phyloP scores from a whole-genome alignment of 2,888 invertebrate species.

The Pachycephus smyrnensis region DNA sequence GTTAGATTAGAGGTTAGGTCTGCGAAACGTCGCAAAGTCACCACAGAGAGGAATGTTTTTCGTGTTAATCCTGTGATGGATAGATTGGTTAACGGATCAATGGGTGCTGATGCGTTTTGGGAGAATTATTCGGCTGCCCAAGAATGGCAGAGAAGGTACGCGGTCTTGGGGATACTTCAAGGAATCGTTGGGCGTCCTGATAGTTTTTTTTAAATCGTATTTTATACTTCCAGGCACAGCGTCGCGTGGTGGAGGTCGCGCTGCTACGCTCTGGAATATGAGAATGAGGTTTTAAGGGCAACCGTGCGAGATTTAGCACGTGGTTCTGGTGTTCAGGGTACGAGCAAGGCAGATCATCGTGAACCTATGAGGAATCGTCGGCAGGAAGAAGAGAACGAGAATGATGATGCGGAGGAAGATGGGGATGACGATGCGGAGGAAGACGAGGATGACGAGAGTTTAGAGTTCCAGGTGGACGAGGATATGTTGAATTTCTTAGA shows the following conservation, averaged over 20 bases:
- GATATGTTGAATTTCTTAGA: slow-evolving; percentile 75
- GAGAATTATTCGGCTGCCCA: slow-evolving; percentile 58
- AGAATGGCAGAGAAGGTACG: slow-evolving; percentile 60
- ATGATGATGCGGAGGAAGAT: slow-evolving; percentile 24
- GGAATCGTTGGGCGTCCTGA: no score
- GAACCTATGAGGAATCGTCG: background rate
- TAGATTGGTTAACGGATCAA: slow-evolving; percentile 32
- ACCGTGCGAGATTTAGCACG: slow-evolving; percentile 39
- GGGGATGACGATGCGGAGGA: slow-evolving; percentile 42
- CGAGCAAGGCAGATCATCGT: background rate
- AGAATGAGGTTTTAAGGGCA: slow-evolving; percentile 51
- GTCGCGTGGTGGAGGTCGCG: slow-evolving; percentile 61
- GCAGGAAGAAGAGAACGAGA: background rate
- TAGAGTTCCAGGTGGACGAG: slow-evolving; percentile 73
- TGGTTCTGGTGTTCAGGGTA: background rate
- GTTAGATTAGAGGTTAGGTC: slow-evolving; percentile 54
- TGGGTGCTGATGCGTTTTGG: slow-evolving; percentile 61
- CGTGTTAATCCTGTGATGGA: slow-evolving; percentile 24
- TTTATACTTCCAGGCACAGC: slow-evolving; percentile 50
- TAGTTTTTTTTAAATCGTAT: background rate
- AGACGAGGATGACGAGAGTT: slow-evolving; percentile 54
- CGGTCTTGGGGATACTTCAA: background rate
- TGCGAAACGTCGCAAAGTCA: slow-evolving; percentile 34
- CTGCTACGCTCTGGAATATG: slow-evolving; percentile 57
- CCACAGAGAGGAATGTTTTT: slow-evolving; percentile 22